A percentile compares a stretch with the other conserved stretches of the same genome.
Conservation (phyloP, 2,113 vertebrate genomes). For the Leucosticte australis region DNA sequence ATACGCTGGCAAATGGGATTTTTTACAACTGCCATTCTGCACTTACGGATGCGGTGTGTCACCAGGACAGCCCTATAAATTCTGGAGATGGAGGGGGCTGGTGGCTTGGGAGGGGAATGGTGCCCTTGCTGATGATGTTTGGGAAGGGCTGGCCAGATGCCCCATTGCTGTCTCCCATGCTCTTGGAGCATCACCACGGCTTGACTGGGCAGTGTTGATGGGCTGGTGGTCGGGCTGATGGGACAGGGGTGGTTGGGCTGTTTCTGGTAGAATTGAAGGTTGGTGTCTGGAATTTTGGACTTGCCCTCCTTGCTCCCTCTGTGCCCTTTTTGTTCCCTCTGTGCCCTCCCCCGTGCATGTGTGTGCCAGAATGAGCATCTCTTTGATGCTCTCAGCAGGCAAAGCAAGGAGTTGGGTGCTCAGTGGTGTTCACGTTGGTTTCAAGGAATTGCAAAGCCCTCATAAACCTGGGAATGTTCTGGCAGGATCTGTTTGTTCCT, state of each 20-base stretch:
- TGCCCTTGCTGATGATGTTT: background rate
- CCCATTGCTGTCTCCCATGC: fast-evolving
- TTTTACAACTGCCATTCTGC: constrained; percentile 81
- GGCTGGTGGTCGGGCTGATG: background rate
- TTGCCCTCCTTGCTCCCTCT: fast-evolving
- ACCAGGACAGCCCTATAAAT: constrained; percentile 73
- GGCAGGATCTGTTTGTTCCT: fast-evolving
- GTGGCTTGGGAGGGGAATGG: background rate
- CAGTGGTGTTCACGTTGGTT: fast-evolving
- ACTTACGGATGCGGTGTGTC: constrained; percentile 65
- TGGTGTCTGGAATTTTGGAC: background rate
- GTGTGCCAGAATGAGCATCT: background rate
- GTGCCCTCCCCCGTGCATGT: fast-evolving
- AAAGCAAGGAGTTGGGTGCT: background rate
- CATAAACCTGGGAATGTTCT: background rate
- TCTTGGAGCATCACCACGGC: background rate
- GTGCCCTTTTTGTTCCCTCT: fast-evolving
- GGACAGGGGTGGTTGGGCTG: background rate
- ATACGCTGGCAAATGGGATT: constrained; percentile 81
- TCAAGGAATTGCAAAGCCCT: background rate
- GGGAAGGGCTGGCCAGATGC: fast-evolving
- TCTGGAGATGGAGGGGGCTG: background rate
- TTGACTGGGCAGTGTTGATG: fast-evolving
- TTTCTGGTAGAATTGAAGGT: background rate
- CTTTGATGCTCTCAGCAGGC: background rate